These are phyloP conservation scores for Ormyrus pomaceus DNA, from an alignment of 2,888 invertebrate species.

Conservation along the genomic window DNA sequence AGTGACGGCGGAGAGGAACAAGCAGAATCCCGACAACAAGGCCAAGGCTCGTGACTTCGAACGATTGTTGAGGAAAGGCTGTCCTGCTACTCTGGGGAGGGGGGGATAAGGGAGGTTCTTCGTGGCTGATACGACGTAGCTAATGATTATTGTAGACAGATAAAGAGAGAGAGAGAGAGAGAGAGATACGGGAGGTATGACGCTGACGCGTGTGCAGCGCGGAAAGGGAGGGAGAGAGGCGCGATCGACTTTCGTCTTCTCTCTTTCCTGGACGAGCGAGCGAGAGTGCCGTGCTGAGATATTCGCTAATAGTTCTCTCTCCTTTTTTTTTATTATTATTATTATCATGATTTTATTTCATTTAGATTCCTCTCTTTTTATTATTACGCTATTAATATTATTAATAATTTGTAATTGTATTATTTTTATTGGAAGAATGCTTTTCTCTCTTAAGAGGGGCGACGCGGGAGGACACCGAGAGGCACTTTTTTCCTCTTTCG, in stretches of 20 bases:
- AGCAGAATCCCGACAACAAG: constrained; percentile 24
- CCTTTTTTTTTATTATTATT: not conserved
- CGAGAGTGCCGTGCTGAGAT: constrained; percentile 21
- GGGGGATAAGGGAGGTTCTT: no score
- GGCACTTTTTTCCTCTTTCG: not conserved
- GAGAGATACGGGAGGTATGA: not conserved
- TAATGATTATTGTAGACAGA: no score
- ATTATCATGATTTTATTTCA: not conserved
- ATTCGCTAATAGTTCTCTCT: constrained; percentile 28
- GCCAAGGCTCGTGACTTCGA: constrained; percentile 54
- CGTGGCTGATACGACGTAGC: no score
- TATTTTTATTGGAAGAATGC: constrained; percentile 27
- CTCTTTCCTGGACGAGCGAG: constrained; percentile 34
- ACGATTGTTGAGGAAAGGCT: not conserved
- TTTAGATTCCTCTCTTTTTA: constrained; percentile 5
- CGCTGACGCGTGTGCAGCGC: not conserved
- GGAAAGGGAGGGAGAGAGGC: not conserved
- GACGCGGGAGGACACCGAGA: constrained; percentile 14
- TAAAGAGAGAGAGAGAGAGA: no score
- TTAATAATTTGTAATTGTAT: constrained; percentile 4
- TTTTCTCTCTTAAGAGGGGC: constrained; percentile 23
- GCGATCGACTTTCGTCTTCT: constrained; percentile 12
- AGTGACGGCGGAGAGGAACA: not conserved
- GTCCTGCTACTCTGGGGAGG: no score
- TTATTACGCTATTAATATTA: constrained; percentile 19